Percentiles rank a stretch among this genome's conserved stretches.
Conservation (phyloP, 2,113 vertebrate genomes). For the Chloropsis cyanopogon region DNA sequence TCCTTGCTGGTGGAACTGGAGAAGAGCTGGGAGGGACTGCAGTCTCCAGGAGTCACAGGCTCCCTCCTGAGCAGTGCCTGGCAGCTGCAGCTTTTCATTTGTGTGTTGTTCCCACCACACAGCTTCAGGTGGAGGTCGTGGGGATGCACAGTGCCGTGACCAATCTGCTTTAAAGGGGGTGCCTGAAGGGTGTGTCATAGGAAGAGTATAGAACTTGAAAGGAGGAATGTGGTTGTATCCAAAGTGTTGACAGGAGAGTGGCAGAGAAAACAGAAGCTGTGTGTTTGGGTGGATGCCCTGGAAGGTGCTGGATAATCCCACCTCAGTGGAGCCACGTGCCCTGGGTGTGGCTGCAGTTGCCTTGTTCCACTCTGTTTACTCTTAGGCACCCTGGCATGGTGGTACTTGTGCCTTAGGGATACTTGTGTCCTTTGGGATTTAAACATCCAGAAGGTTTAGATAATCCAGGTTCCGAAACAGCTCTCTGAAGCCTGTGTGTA, state of each 20-base stretch:
- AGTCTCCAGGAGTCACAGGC: background rate
- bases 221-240: background rate
- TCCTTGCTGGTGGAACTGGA: background rate
- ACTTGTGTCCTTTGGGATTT: background rate
- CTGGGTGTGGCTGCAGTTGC: background rate
- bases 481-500: background rate
- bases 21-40: background rate
- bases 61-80: background rate
- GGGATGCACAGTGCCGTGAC: background rate
- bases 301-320: background rate
- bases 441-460: background rate
- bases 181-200: slow-evolving; percentile 17
- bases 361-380: background rate
- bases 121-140: background rate
- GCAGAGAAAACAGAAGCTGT: background rate
- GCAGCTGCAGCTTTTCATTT: background rate
- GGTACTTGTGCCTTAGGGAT: background rate
- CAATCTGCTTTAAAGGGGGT: background rate
- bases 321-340: fast-evolving
- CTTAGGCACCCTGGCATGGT: fast-evolving
- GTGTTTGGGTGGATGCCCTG: background rate
- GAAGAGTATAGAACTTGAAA: background rate
- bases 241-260: background rate
- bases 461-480: background rate
- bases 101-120: background rate